These are phyloP conservation scores for Drosophila novamexicana DNA, from an alignment of 1,140 invertebrate genomes.

Conservation along the genomic window DNA sequence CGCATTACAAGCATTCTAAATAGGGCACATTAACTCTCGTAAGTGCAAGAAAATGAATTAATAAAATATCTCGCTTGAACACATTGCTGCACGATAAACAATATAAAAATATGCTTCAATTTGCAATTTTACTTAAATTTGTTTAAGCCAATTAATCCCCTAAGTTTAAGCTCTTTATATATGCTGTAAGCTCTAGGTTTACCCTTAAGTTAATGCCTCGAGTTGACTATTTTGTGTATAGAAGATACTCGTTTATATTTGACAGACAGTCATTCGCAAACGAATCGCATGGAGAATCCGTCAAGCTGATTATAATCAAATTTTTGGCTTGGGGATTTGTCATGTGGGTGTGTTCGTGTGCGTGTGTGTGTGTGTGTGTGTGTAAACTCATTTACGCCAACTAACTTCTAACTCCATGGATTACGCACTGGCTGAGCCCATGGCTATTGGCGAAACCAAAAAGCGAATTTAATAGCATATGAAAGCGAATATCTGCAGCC, in stretches of 20 bases:
- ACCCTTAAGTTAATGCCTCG: no score
- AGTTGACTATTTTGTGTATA: no score
- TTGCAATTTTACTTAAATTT: no score
- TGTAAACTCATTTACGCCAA: conserved; percentile 66
- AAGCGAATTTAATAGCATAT: conserved; percentile 39
- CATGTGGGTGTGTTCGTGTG: neutral
- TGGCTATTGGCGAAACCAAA: conserved; percentile 26
- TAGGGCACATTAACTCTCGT: no score
- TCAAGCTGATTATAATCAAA: conserved; percentile 48
- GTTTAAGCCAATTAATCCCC: no score
- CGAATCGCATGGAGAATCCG: conserved; percentile 18
- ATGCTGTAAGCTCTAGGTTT: no score
- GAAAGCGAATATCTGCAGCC: conserved; percentile 6
- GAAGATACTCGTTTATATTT: conserved; percentile 4
- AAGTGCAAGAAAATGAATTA: no score
- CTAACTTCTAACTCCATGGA: conserved; percentile 45
- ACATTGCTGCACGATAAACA: no score
- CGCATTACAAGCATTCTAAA: no score
- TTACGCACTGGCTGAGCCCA: conserved; percentile 15
- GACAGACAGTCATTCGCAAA: conserved; percentile 13
- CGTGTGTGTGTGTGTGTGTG: conserved; percentile 8
- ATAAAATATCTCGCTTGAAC: no score
- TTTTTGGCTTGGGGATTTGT: conserved; percentile 33
- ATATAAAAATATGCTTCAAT: no score
- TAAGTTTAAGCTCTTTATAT: no score